Base-by-base conservation (phyloP, 2,888 invertebrate genomes). In the Argyra leucocephala region DNA sequence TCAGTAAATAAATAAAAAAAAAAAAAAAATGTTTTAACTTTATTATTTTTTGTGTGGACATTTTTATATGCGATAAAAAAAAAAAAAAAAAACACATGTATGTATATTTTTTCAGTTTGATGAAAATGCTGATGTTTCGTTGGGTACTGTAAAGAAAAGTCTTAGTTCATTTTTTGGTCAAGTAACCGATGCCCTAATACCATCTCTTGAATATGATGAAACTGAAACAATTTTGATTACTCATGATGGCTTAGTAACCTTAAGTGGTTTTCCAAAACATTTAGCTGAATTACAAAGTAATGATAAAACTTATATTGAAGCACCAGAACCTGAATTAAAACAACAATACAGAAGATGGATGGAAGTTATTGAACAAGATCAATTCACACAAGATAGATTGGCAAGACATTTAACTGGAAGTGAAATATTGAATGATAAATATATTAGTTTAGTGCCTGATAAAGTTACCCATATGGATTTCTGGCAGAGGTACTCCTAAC, bases 391-490 rank as follows among this genome's bases (percentile, higher is more conserved):
- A 72, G 83, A 85, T 64, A 81, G 84, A 69, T 81, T 88, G 70
- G 82, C 84, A 24, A 84, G 84, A 71, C 81, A 87, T 69, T 80
- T 88, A 67, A 82, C 83, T 23, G 81, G 82, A 67, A 86, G 85
- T 21, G 75, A 76, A 68, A 75, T 78, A 61, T 73, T 82, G 66
- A 80, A 77, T 68, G 76, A 77, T 65, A 78, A 81, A 71, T 81
- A 81, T 75, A n/a, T 66, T 23, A 61, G 18, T 24, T 81, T 92
- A 67, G 91, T 91, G 71, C 88, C 89, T 5, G 83, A 85, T 64
- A 83, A 85, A 61, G 88, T 91, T 21, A 82, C 87, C 1, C 87
- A 90, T 72, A 84, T 86, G 22, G 83, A 88, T 68, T 93, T 92
- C 78, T 93, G 92, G 92, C 86, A 89, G 75, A 83, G 91, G 85